Evolutionary conservation across 2,888 invertebrate genomes (phyloP).

Genomic region (Merodon equestris): DNA sequence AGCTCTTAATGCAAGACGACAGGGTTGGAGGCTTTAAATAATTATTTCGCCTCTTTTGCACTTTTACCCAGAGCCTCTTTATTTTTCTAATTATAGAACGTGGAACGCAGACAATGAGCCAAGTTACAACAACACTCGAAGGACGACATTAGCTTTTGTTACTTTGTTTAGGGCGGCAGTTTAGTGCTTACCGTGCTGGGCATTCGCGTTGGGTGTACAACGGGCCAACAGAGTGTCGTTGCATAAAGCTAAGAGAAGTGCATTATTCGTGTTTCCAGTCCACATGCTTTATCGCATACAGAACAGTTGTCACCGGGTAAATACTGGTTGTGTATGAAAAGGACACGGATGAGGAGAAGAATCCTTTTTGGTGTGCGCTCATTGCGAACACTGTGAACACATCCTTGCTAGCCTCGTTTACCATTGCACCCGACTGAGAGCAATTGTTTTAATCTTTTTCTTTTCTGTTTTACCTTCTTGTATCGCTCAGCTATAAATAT

Average conservation of each 20-base stretch:
- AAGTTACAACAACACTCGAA: slow-evolving; percentile 47
- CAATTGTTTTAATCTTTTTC: slow-evolving; percentile 9
- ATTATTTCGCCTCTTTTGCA: slow-evolving; percentile 44
- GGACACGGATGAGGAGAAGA: slow-evolving; percentile 23
- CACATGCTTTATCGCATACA: slow-evolving; percentile 22
- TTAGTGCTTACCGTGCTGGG: slow-evolving; percentile 35
- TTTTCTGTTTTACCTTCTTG: neutral
- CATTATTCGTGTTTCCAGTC: slow-evolving; percentile 33
- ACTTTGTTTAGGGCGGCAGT: slow-evolving; percentile 17
- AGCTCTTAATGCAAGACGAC: neutral
- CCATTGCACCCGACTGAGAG: slow-evolving; percentile 31
- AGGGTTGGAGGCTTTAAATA: slow-evolving; percentile 49
- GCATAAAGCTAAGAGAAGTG: slow-evolving; percentile 49
- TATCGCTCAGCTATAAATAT: slow-evolving; percentile 46
- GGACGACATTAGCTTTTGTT: slow-evolving; percentile 21
- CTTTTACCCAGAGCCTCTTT: slow-evolving; percentile 27
- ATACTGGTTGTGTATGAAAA: slow-evolving; percentile 35
- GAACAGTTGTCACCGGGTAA: slow-evolving; percentile 41
- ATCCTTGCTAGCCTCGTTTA: slow-evolving; percentile 51
- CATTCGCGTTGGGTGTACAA: too few relatives aligned
- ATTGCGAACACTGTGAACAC: slow-evolving; percentile 58
- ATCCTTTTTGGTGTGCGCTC: slow-evolving; percentile 58
- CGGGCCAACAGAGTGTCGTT: neutral
- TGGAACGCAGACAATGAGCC: slow-evolving; percentile 32
- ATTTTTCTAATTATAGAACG: slow-evolving; percentile 59